Evolutionary conservation across 2,888 invertebrate genomes (phyloP).

Genomic region (Eristalinus aeneus): DNA sequence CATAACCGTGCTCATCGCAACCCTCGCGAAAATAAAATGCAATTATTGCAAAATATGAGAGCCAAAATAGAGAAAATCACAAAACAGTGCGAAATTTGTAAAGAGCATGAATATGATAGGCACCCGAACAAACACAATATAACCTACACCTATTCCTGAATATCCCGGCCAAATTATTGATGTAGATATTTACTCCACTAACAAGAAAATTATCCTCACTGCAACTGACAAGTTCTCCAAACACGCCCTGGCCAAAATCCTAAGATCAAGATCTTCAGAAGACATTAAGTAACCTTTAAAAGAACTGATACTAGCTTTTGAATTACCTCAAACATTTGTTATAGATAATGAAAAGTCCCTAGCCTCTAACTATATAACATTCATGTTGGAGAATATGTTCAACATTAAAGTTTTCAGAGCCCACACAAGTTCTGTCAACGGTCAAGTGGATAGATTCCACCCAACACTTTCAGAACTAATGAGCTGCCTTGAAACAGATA

Average conservation of each 20-base stretch:
- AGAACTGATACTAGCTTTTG: slow-evolving; percentile 13
- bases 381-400: slow-evolving; percentile 21
- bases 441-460: slow-evolving; percentile 49
- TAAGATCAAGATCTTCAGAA: slow-evolving; percentile 11
- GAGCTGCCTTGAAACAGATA: slow-evolving; percentile 37
- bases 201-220: slow-evolving; percentile 10
- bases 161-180: slow-evolving; percentile 41
- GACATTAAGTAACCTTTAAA: slow-evolving; percentile 13
- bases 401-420: slow-evolving; percentile 29
- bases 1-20: slow-evolving; percentile 10
- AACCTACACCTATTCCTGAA: slow-evolving; percentile 35
- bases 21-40: slow-evolving; percentile 29
- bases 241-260: slow-evolving; percentile 1
- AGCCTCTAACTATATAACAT: slow-evolving; percentile 14
- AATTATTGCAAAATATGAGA: slow-evolving; percentile 57
- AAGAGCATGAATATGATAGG: no score
- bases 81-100: slow-evolving; percentile 51
- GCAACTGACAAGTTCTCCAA: slow-evolving; percentile 24
- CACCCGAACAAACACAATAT: slow-evolving; percentile 33
- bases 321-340: slow-evolving; percentile 28
- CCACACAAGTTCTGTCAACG: slow-evolving; percentile 37
- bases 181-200: slow-evolving; percentile 27
- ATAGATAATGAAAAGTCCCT: slow-evolving; percentile 10
- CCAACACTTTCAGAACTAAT: slow-evolving; percentile 52
- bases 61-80: slow-evolving; percentile 50